These are phyloP conservation scores for Indicator maculatus DNA, from an alignment of 2,113 vertebrate genomes.

Conservation along the genomic window DNA sequence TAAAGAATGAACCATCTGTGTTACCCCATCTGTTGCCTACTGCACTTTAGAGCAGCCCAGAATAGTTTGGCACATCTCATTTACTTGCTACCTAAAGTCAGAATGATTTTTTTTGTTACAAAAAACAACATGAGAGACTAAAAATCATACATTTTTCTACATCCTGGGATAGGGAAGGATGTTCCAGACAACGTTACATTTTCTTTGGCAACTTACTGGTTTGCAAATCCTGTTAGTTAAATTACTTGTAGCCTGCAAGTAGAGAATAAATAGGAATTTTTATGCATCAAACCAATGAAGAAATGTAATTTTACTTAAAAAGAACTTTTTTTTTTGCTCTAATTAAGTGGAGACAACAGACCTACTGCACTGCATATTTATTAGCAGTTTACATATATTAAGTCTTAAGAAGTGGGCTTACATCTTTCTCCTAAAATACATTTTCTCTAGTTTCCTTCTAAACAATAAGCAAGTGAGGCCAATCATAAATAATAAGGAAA, in stretches of 20 bases:
- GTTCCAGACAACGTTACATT: background rate
- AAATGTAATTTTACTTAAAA: background rate
- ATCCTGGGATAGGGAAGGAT: background rate
- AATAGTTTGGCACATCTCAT: background rate
- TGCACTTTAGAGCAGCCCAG: background rate
- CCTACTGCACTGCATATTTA: background rate
- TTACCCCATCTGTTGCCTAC: slow-evolving; percentile 21
- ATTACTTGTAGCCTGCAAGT: background rate
- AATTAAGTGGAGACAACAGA: background rate
- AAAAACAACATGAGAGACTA: background rate
- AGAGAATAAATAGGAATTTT: background rate
- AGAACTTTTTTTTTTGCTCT: background rate
- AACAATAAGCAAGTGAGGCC: background rate
- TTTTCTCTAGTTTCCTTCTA: background rate
- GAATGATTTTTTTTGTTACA: background rate
- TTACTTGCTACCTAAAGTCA: background rate
- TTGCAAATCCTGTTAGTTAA: background rate
- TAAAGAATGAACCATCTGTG: slow-evolving; percentile 18
- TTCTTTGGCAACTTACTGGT: background rate
- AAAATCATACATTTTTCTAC: background rate
- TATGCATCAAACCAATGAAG: background rate
- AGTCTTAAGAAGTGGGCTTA: background rate
- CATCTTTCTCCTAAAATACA: background rate
- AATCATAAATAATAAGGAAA: background rate
- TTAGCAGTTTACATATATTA: background rate